Evolutionary conservation across 2,888 invertebrate species (phyloP).

Genomic region (Erebia aethiops): DNA sequence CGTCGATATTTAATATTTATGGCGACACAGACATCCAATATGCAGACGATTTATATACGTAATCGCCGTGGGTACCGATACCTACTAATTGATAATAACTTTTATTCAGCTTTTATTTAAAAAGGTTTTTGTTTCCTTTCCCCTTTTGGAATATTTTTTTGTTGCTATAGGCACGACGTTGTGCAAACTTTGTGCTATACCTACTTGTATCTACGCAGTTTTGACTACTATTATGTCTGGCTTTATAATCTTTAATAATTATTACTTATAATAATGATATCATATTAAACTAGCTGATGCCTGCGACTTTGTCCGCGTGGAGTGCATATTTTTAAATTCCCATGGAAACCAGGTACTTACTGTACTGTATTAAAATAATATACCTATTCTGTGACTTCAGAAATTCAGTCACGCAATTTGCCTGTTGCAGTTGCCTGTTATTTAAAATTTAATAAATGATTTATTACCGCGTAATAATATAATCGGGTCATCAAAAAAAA

Average conservation of each 20-base stretch:
- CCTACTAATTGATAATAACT: slow-evolving; percentile 51
- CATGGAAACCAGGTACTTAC: too few relatives aligned
- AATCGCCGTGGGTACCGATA: slow-evolving; percentile 58
- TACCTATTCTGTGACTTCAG: too few relatives aligned
- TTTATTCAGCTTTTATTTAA: slow-evolving; percentile 39
- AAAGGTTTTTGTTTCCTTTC: slow-evolving; percentile 22
- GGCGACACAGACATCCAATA: slow-evolving; percentile 79
- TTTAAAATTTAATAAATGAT: too few relatives aligned
- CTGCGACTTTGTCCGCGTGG: background rate
- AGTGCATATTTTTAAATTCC: background rate
- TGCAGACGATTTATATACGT: slow-evolving; percentile 75
- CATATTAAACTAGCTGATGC: background rate
- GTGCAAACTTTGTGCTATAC: background rate
- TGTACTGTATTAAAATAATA: too few relatives aligned
- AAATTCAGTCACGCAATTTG: too few relatives aligned
- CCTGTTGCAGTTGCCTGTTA: too few relatives aligned
- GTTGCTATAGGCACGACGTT: background rate
- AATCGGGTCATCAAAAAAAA: too few relatives aligned
- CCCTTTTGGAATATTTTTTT: slow-evolving; percentile 18
- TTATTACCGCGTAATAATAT: too few relatives aligned
- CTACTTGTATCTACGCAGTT: too few relatives aligned
- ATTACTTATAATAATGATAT: background rate
- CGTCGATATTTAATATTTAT: slow-evolving; percentile 83
- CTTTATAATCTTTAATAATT: background rate
- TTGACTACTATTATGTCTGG: background rate